Evolutionary conservation across 2,888 invertebrate species (phyloP), one percentile per base, ranked within the genome.

Genomic region (Cinara cedri): DNA sequence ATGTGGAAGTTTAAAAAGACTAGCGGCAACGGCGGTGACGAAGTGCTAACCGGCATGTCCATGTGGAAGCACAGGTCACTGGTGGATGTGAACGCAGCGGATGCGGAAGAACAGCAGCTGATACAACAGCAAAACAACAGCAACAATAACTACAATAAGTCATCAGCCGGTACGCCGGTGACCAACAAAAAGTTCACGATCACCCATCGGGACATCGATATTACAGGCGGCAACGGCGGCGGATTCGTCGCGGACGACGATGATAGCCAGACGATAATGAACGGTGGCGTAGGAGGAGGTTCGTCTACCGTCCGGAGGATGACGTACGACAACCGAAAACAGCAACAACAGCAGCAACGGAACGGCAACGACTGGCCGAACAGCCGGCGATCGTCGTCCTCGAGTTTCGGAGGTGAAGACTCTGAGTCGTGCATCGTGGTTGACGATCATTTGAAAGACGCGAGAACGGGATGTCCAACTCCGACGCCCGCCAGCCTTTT

Each of bases 21-120:
- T 72, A 34, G 34, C 6, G 34, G 34, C 34, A 6, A 63, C 16
- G 55, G 42, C 10, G 21, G 57, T 19, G 90, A 89, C 83, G 93
- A 94, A 82, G 93, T 94, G 72, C 87, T 94, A 84, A 93, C 93
- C 84, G 94, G 94, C 0, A 94, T 94, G 94, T 91, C 93, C 0
- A 87, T 94, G 75, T 94, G 94, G 94, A 91, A 92, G 84, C 94
- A 94, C 85, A 89, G 94, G 51, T 94, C 94, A 83, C 88, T 94
- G 81, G 93, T 94, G 0, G 93, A 92, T 83, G 90, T 92, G 57
- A 82, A 82, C 55, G 44, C 78, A 1, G 63, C 81, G 83, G 11
- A 83, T 83, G 66, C 44, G 1, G 68, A 78, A 16, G 66, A 66
- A 11, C 57, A 44, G n/a, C 2, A 84, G 82, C 57, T 57, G 3